A percentile compares a stretch with the other conserved stretches of the same genome.
These are phyloP conservation scores for Oxyteleia sp. DNA, from an alignment of 2,888 invertebrate genomes.

Conservation along the genomic window DNA sequence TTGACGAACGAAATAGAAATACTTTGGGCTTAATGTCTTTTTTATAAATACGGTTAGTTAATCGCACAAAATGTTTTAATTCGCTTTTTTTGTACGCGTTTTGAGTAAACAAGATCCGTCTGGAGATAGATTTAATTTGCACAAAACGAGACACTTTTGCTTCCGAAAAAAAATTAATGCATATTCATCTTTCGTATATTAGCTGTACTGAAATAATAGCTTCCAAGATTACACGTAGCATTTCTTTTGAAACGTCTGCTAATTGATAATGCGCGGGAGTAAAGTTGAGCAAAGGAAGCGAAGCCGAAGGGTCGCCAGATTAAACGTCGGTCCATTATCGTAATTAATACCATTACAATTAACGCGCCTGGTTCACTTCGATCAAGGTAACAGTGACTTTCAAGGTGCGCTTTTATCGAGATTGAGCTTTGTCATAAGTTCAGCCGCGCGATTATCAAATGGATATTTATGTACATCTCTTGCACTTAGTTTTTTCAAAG, in stretches of 20 bases:
- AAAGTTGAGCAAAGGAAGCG: conserved; percentile 37
- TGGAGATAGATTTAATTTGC: background rate
- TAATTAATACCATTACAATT: conserved; percentile 87
- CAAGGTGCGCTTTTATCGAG: conserved; percentile 48
- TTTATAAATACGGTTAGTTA: no score
- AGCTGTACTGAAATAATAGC: conserved; percentile 27
- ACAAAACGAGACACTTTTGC: conserved; percentile 1
- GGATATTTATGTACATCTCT: conserved; percentile 7
- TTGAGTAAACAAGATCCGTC: background rate
- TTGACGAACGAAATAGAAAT: no score
- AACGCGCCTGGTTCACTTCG: conserved; percentile 76
- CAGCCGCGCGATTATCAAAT: no score
- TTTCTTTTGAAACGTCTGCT: conserved; percentile 47
- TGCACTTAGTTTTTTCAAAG: background rate
- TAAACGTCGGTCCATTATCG: conserved; percentile 83
- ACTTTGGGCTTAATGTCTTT: no score
- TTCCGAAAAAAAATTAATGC: conserved; percentile 20
- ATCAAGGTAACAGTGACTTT: conserved; percentile 58
- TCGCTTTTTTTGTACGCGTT: background rate
- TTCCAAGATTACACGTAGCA: conserved; percentile 39
- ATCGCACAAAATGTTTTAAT: no score
- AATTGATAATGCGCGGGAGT: conserved; percentile 38
- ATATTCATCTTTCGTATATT: conserved; percentile 27
- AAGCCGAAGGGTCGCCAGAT: conserved; percentile 70
- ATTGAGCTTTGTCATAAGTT: conserved; percentile 44